Conservation (phyloP, 2,888 invertebrate species). For the Hydriomena furcata region DNA sequence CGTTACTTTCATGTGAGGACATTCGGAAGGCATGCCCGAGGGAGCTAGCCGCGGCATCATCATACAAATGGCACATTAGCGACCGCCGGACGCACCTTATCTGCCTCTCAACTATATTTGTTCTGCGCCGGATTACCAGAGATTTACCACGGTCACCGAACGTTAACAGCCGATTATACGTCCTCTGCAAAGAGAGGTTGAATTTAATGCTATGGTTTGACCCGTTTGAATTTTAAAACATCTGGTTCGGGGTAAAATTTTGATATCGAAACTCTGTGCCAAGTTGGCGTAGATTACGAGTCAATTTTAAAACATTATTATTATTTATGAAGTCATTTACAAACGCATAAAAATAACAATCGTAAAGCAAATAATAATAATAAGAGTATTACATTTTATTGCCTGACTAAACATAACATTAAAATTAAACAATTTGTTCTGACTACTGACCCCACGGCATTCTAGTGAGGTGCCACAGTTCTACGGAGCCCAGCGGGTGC, state of each 20-base stretch:
- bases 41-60: conserved; percentile 60
- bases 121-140: conserved; percentile 75
- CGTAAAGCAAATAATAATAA: neutral
- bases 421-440: conserved; percentile 36
- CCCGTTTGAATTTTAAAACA: conserved; percentile 56
- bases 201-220: conserved; percentile 63
- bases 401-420: conserved; percentile 18
- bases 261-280: conserved; percentile 23
- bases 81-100: conserved; percentile 78
- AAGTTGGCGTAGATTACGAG: neutral
- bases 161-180: conserved; percentile 76
- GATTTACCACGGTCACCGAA: conserved; percentile 78
- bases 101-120: conserved; percentile 81
- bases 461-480: conserved; percentile 35
- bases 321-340: too few species aligned
- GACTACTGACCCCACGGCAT: conserved; percentile 21
- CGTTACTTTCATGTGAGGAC: conserved; percentile 50
- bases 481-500: conserved; percentile 45
- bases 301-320: too few species aligned
- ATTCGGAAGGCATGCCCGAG: conserved; percentile 46
- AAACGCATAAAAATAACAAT: neutral
- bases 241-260: conserved; percentile 44
- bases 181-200: conserved; percentile 76
- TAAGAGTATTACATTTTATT: conserved; percentile 17
- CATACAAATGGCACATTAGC: conserved; percentile 82